Evolutionary conservation across 1,140 invertebrate species (phyloP), one percentile per base, ranked within the genome.

Genomic region (Pissodes strobi): DNA sequence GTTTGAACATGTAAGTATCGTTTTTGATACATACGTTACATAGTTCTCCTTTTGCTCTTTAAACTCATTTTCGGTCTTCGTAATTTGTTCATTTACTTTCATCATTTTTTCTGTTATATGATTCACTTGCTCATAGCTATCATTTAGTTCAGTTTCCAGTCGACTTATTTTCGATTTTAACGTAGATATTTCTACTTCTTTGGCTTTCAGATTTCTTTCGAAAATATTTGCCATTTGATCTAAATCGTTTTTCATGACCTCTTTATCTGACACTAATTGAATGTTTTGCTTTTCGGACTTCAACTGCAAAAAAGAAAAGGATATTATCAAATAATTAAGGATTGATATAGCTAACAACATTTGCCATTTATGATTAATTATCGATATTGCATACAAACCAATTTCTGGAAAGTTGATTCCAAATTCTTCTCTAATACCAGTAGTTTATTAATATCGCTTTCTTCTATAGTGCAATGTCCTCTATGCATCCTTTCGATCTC

Each of bases 201-300:
- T 69, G 19, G 68, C 70, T 69, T 74, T 75, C 17, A 76, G 69
- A 56, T 78, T 74, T 64, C 70, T 72, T 60, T 79, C 72, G 48
- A 75, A 77, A 18, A 69, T 55, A n/a, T 69, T 66, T 1, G 72
- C 67, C 70, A 79, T 74, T 63, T 79, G 74, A 37, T 79, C 72
- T 41, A 79, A 66, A 53, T 80, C 78, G 51, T 70, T 71, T 69
- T 73, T 76, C n/a, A 79, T 51, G 38, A 65, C 69, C 34, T 76
- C 73, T 45, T 70, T 74, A 69, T 80, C 76, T 1, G 76, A 70
- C 18, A 59, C 62, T 8, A 79, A 49, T 59, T 78, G 74, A 37
- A 79, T 74, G 45, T 76, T 79, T 58, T 75, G 66, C 22, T 76
- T 73, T 65, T 80, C 79, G 27, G 75, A 77, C n/a, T 49, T 77